Evolutionary conservation across 1,140 invertebrate species (phyloP).

Genomic region (Bursaphelenchus mucronatus): DNA sequence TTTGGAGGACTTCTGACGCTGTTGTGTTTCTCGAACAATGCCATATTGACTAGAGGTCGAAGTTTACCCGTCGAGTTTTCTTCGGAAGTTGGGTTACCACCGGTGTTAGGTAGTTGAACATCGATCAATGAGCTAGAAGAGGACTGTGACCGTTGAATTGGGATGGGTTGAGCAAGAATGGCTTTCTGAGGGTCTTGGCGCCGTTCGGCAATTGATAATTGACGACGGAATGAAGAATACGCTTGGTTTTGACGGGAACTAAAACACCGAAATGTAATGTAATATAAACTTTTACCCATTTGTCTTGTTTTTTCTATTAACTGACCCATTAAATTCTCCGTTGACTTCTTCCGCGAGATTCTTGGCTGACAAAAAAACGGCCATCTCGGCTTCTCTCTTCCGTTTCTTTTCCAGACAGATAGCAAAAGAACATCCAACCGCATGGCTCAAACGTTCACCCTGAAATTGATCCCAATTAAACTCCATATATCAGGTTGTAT

Average conservation of each 20-base stretch:
- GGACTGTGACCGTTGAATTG: slow-evolving; percentile 1
- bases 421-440: slow-evolving; percentile 97
- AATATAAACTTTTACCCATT: background rate
- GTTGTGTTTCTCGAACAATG: slow-evolving; percentile 32
- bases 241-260: slow-evolving; percentile 32
- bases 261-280: background rate
- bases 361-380: slow-evolving; percentile 54
- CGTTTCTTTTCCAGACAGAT: slow-evolving; percentile 96
- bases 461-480: slow-evolving; percentile 57
- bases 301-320: background rate
- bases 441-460: slow-evolving; percentile 94
- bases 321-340: slow-evolving; percentile 14
- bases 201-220: slow-evolving; percentile 52
- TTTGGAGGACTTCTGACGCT: no score
- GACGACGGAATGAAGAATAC: slow-evolving; percentile 53
- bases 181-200: slow-evolving; percentile 56
- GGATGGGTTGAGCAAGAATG: slow-evolving; percentile 43
- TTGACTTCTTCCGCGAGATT: slow-evolving; percentile 24
- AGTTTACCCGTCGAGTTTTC: slow-evolving; percentile 37
- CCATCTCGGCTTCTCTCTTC: slow-evolving; percentile 89
- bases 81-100: slow-evolving; percentile 13
- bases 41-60: slow-evolving; percentile 43
- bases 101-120: slow-evolving; percentile 2
- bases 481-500: slow-evolving; percentile 10
- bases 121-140: background rate